Base-by-base conservation (phyloP, 2,888 invertebrate species). In the Amiota communis region DNA sequence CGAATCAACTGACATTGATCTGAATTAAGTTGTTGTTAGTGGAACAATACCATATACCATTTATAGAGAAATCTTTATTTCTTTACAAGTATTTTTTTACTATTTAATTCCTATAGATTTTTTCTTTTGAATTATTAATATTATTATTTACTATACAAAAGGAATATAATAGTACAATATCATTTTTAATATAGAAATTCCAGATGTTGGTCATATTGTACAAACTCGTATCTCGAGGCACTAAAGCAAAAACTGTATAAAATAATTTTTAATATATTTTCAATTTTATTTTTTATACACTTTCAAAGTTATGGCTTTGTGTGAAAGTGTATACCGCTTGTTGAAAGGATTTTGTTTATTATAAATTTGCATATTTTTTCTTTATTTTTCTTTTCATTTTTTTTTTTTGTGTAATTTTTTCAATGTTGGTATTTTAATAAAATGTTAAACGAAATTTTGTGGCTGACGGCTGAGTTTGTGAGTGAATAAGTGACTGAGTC, bases 11-110 rank as follows among this genome's bases (percentile, higher is more conserved):
- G 36, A 6, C 36, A 36, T 6, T 36, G 36, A 36, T 36, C 6
- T 36, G 36, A 36, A 36, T 36, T 36, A 36, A 36, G 36, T 36
- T 36, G 36, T 36, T 36, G 36, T 36, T 0, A 2, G 1, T 23
- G 3, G 3, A n/a, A n/a, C n/a, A n/a, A n/a, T n/a, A n/a, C n/a
- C n/a, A n/a, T n/a, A n/a, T n/a, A n/a, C n/a, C 3, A 23, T 23
- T 1, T 23, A 36, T 4, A 36, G 8, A 6, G 8, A 36, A 36
- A 36, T 36, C 36, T 36, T 36, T 36, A n/a, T 20, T 36, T 56
- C 12, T 56, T 23, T 79, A 85, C 82, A 81, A 83, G 85, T 83
- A 79, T 77, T 77, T 72, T 61, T 47, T 47, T 46, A 15, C 64
- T 36, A 64, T 64, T 61, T 3, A 20, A 17, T 17, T 20, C n/a